Percentiles rank a stretch among this genome's conserved stretches.
These are phyloP conservation scores for Lipotes vexillifer DNA, from an alignment of 2,113 vertebrate species.

Conservation along the genomic window DNA sequence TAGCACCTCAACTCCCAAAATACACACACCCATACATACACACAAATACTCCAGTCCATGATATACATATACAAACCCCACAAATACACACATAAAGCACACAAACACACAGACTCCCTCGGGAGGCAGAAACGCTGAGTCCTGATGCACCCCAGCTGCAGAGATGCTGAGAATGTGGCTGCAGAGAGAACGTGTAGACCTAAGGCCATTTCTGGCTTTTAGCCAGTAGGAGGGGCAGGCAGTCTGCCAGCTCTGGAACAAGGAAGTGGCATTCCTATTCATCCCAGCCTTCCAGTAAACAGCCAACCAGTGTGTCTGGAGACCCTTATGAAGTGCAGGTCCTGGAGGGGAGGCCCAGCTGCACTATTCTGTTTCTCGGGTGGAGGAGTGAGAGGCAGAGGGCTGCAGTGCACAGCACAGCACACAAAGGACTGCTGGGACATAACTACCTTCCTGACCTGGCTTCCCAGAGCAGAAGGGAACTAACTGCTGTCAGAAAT, in stretches of 20 bases:
- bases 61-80: neutral
- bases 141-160: neutral
- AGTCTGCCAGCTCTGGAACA: slow-evolving; percentile 14
- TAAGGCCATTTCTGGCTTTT: neutral
- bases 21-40: neutral
- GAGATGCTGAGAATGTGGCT: neutral
- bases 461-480: neutral
- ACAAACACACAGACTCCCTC: neutral
- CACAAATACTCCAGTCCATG: neutral
- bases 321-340: neutral
- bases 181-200: neutral
- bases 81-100: neutral
- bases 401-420: accelerated
- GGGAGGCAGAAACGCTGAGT: neutral
- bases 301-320: neutral
- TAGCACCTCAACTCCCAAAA: neutral
- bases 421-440: neutral
- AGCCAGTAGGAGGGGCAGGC: neutral
- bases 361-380: accelerated
- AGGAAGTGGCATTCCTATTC: slow-evolving; percentile 52
- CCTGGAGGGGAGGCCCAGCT: neutral
- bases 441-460: neutral
- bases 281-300: slow-evolving; percentile 13
- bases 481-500: neutral
- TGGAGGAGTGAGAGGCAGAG: neutral